Percentiles rank a stretch among this genome's conserved stretches.
phyloP scores from a whole-genome alignment of 2,888 invertebrate genomes.

The Trissoscelio sp. region DNA sequence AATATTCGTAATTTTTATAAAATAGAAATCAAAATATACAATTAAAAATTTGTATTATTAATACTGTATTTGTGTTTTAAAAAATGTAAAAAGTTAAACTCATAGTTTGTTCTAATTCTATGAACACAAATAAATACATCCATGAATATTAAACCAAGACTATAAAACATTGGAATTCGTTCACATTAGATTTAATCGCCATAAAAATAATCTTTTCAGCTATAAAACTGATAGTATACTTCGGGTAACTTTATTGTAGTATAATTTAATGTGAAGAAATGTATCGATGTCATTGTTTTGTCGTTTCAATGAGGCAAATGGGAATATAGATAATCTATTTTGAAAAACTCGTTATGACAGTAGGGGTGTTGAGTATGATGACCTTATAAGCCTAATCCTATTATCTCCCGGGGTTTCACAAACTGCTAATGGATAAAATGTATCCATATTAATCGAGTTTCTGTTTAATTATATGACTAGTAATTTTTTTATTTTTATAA shows the following conservation, averaged over 20 bases:
- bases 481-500: constrained; percentile 21
- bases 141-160: too few species aligned
- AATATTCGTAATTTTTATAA: too few species aligned
- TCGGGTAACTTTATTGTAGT: background rate
- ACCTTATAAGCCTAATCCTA: background rate
- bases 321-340: background rate
- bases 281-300: background rate
- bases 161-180: too few species aligned
- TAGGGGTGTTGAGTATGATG: background rate
- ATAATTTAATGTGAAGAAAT: background rate
- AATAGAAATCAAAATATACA: too few species aligned
- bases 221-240: background rate
- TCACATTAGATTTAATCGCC: too few species aligned
- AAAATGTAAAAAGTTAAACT: too few species aligned
- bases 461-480: background rate
- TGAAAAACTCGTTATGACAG: background rate
- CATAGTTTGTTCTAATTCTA: too few species aligned
- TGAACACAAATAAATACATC: too few species aligned
- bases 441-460: constrained; percentile 10
- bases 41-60: too few species aligned
- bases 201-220: too few species aligned
- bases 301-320: background rate
- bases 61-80: too few species aligned
- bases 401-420: background rate
- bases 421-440: background rate